Conservation (phyloP, 2,888 invertebrate genomes). For the Pachymerium ferrugineum region DNA sequence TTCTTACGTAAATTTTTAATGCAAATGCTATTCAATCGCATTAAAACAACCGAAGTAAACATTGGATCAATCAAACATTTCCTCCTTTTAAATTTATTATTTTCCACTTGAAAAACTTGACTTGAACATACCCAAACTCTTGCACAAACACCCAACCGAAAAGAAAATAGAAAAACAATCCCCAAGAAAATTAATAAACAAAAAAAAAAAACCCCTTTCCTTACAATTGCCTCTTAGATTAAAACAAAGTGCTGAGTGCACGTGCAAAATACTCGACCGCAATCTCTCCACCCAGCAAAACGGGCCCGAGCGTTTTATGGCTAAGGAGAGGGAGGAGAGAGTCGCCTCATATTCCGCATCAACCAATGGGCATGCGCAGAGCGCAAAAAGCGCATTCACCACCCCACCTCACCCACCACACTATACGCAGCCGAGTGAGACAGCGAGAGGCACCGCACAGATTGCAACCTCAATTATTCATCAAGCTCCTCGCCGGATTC, state of each 20-base stretch:
- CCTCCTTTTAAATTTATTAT: too few species aligned
- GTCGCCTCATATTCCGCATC: neutral
- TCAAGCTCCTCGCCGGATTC: neutral
- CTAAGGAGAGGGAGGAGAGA: neutral
- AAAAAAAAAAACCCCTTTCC: too few species aligned
- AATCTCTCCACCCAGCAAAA: neutral
- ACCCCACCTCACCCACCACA: too few species aligned
- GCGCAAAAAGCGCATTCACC: neutral
- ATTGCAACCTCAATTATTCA: slow-evolving; percentile 18
- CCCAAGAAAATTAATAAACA: neutral
- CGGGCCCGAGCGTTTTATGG: neutral
- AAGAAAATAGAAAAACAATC: neutral
- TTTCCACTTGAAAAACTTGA: too few species aligned
- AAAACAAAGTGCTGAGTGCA: neutral
- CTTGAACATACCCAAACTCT: too few species aligned
- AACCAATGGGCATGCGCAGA: neutral
- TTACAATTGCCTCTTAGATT: neutral
- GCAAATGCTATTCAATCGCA: too few species aligned
- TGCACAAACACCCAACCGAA: too few species aligned
- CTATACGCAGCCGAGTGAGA: neutral
- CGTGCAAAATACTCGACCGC: neutral
- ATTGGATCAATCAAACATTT: too few species aligned
- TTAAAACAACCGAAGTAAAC: too few species aligned
- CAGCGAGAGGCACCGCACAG: neutral
- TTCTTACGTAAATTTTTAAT: too few species aligned